Evolutionary conservation across 2,888 invertebrate genomes (phyloP).

Genomic region (Pollenia labialis): DNA sequence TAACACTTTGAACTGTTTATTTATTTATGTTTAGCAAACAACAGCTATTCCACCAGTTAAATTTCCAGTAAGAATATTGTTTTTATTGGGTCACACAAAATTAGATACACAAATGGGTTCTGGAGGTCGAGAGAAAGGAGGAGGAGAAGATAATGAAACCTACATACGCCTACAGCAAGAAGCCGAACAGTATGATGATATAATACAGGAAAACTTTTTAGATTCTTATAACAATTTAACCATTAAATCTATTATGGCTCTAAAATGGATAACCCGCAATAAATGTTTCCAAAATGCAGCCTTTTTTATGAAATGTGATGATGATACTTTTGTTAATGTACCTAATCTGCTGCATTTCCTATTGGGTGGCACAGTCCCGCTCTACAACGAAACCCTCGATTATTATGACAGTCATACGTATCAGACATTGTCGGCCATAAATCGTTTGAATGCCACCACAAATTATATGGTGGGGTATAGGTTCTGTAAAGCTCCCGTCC

Average conservation of each 20-base stretch:
- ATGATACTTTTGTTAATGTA: constrained; percentile 93
- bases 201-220: constrained; percentile 92
- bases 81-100: constrained; percentile 81
- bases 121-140: constrained; percentile 2
- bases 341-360: constrained; percentile 87
- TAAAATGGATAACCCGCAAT: constrained; percentile 91
- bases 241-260: constrained; percentile 92
- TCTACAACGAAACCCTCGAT: constrained; percentile 83
- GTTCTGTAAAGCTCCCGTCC: constrained; percentile 91
- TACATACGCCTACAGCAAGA: constrained; percentile 88
- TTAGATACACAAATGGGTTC: constrained; percentile 72
- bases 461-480: constrained; percentile 89
- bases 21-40: constrained; percentile 58
- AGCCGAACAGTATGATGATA: constrained; percentile 88
- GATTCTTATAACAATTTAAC: constrained; percentile 95
- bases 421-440: constrained; percentile 78
- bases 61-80: constrained; percentile 79
- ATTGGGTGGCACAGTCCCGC: constrained; percentile 83
- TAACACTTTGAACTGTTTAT: constrained; percentile 33
- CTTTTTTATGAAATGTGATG: constrained; percentile 93
- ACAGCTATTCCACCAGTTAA: constrained; percentile 59
- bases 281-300: constrained; percentile 86
- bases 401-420: constrained; percentile 80
- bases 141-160: constrained; percentile 84
- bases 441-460: constrained; percentile 82